Base-by-base conservation (phyloP, 2,797 vertebrate species). In the Phataginus tetradactyla region DNA sequence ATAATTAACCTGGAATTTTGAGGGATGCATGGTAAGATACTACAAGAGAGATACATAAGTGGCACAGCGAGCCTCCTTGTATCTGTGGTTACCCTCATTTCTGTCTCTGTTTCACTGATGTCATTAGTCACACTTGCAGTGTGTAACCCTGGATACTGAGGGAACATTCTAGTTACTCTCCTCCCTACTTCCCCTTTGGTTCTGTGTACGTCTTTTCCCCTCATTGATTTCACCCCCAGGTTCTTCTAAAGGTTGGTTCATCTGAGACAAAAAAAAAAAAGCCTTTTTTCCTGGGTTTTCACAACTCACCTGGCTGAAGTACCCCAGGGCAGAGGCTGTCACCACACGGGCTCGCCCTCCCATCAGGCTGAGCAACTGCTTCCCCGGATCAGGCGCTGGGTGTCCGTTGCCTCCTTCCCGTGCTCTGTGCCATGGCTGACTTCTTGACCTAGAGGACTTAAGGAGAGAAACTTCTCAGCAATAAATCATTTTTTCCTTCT, bases 281-380 rank as follows among this genome's bases (percentile, higher is more conserved):
- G n/a, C 9, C 2, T 1, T 23, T 42, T 17, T 59, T n/a, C 25
- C 21, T 37, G 4, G 7, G 1, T 69, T 59, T 88, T 72, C 78
- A 29, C 13, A 34, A 32, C 98, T 98, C 97, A 99, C 98, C 98
- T 95, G 71, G 53, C 96, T 81, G 75, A 97, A 96, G 32, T 69
- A 96, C 15, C 87, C 68, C 91, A 98, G 55, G 95, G 25, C 37
- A 81, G 96, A 97, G 81, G 88, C 80, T 69, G 59, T 75, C 77
- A 64, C 13, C 8, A 23, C n/a, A 4, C 15, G 79, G 27, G 27
- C 63, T 2, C 0, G 7, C 85, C 79, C 92, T 39, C 75, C 83
- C 0, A 14, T 92, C 1, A 11, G 29, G 91, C 32, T 42, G 80
- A 21, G 45, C 45, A 12, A 18, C 34, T 21, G 20, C 18, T 61